Conservation (phyloP, 2,797 vertebrate species). For the Pangasius mekongensis region DNA sequence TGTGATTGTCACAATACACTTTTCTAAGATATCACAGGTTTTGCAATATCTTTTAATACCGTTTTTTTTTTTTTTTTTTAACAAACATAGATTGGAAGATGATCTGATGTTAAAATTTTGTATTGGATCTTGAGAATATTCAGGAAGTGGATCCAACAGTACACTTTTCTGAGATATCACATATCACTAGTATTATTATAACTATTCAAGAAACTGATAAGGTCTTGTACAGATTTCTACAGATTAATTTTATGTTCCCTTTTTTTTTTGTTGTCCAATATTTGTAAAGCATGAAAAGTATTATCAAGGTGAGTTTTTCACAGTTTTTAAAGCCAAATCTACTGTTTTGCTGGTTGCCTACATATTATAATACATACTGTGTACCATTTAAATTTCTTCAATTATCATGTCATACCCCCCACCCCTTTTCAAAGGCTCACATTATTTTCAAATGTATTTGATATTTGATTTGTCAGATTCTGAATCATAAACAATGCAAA, state of each 20-base stretch:
- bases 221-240: not conserved
- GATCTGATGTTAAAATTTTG: not conserved
- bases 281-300: not conserved
- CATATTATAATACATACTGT: not conserved
- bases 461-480: not conserved
- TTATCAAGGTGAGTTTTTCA: not conserved
- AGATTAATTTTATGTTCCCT: not conserved
- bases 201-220: not conserved
- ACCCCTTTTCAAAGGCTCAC: not conserved
- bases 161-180: not conserved
- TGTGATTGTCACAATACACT: not conserved
- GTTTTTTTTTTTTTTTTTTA: not conserved
- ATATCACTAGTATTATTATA: not conserved
- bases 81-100: not conserved
- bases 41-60: not conserved
- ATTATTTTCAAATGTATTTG: not conserved
- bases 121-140: not conserved
- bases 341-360: not conserved
- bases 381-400: not conserved
- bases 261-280: not conserved
- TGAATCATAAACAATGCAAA: not conserved
- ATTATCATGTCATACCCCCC: not conserved
- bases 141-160: not conserved
- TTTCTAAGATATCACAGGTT: not conserved
- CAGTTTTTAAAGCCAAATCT: not conserved